Base-by-base conservation (phyloP, 2,888 invertebrate genomes). In the Apoderus coryli region DNA sequence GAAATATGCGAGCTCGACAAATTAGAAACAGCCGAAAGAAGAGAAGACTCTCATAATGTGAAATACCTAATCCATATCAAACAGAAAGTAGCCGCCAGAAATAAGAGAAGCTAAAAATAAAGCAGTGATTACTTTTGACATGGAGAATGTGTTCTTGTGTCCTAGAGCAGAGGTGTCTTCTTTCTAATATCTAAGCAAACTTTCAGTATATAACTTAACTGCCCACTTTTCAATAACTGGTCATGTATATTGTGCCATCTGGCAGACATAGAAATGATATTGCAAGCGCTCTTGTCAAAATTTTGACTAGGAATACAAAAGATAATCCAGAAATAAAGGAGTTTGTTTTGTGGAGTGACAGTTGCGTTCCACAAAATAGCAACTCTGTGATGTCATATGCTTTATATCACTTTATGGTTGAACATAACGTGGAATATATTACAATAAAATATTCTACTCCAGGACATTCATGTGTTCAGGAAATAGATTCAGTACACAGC, bases 391-490 rank as follows among this genome's bases (percentile, higher is more conserved):
- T 19, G 6, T 19, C 19, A n/a, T 19, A 19, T 19, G 19, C 19
- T 19, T 6, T 19, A n/a, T n/a, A 7, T 7, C 7, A 19, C 19
- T 7, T 19, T 19, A 6, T 19, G 7, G n/a, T 7, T 6, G 19
- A 19, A 19, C 19, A 19, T 7, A 19, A 19, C 6, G n/a, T 7
- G n/a, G n/a, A 19, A 19, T 7, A n/a, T 19, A n/a, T 19, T 7
- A 19, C 19, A 7, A 19, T 19, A n/a, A 19, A 19, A 19, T 19
- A 19, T 19, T 19, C 19, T 19, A n/a, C n/a, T 6, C 19, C 19
- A n/a, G 19, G 19, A n/a, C 19, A 19, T 19, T 6, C 7, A 7
- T 6, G 7, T 6, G n/a, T 19, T 19, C 19, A 19, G 19, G 19
- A 19, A 19, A n/a, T 19, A 6, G 19, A 19, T 19, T 7, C 6